These are phyloP conservation scores for Empidonax alnorum DNA, from an alignment of 2,113 vertebrate species.

Conservation along the genomic window DNA sequence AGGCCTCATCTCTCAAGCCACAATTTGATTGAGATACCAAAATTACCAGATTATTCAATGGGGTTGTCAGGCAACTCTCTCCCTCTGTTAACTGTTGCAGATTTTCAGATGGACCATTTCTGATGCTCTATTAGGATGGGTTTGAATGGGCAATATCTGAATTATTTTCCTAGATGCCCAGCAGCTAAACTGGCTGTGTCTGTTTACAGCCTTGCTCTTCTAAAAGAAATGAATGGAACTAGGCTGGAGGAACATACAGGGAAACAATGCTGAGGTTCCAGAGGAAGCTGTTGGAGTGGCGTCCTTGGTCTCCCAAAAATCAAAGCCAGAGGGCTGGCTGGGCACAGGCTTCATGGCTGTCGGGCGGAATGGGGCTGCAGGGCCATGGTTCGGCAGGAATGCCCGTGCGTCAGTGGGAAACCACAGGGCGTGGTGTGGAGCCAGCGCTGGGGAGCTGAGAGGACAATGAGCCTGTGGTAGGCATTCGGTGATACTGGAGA, in stretches of 20 bases:
- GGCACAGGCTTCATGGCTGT: not conserved
- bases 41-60: not conserved
- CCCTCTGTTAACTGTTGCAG: not conserved
- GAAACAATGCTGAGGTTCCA: not conserved
- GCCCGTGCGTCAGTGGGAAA: constrained; percentile 5
- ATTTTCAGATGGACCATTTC: not conserved
- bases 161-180: not conserved
- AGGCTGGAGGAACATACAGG: rapidly evolving
- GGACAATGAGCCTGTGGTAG: constrained; percentile 13
- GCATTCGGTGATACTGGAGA: not conserved
- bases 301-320: not conserved
- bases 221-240: not conserved
- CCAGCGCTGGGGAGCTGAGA: not conserved
- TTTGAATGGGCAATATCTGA: not conserved
- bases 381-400: not conserved
- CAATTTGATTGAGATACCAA: not conserved
- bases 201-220: not conserved
- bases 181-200: not conserved
- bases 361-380: not conserved
- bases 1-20: not conserved
- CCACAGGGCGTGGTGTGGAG: not conserved
- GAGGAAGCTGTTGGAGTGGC: not conserved
- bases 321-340: not conserved
- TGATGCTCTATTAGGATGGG: not conserved
- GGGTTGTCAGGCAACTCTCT: not conserved